Evolutionary conservation across 2,797 vertebrate species (phyloP).

Genomic region (Protonibea diacanthus): DNA sequence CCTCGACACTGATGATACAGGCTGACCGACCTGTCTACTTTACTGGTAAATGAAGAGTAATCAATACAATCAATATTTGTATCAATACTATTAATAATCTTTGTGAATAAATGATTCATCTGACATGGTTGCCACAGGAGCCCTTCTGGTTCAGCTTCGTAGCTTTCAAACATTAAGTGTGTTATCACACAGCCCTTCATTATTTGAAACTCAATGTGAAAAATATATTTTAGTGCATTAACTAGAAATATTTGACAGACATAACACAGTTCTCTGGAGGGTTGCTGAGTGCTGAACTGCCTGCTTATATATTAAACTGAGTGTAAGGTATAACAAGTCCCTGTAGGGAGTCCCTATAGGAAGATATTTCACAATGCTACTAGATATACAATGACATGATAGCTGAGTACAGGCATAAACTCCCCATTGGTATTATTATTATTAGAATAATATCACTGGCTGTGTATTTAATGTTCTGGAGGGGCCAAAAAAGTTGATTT

Average conservation of each 20-base stretch:
- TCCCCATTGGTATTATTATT: neutral
- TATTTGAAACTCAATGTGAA: neutral
- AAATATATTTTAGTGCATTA: too few relatives aligned
- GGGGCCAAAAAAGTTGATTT: conserved; percentile 10
- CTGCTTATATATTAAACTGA: too few relatives aligned
- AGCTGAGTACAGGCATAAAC: neutral
- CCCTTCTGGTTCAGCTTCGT: neutral
- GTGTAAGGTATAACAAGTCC: neutral
- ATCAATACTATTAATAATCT: neutral
- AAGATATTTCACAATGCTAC: neutral
- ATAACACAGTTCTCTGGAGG: neutral
- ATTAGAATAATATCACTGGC: neutral
- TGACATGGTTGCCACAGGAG: neutral
- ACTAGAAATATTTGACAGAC: neutral
- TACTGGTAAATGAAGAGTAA: neutral
- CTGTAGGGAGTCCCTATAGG: neutral
- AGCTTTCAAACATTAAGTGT: neutral
- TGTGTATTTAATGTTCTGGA: neutral
- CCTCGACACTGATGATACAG: conserved; percentile 9
- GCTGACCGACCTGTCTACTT: neutral
- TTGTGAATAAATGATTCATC: neutral
- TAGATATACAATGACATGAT: neutral
- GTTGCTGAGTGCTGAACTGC: neutral
- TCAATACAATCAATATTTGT: neutral
- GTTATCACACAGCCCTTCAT: neutral